Evolutionary conservation across 2,888 invertebrate species (phyloP).

Genomic region (Phalera bucephala): DNA sequence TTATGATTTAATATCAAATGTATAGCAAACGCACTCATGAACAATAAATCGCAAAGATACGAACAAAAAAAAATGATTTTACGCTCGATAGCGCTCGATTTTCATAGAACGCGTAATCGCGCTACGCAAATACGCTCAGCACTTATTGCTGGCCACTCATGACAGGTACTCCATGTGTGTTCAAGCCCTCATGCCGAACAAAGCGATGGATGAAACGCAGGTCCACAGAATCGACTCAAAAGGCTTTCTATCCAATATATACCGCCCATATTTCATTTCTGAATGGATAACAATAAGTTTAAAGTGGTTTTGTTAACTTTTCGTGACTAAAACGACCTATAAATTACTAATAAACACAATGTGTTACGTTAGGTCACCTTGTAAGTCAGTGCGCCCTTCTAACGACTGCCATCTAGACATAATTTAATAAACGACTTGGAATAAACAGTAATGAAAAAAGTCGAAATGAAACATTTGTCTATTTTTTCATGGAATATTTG

Average conservation of each 20-base stretch:
- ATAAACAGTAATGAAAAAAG: slow-evolving; percentile 23
- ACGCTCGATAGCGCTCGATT: slow-evolving; percentile 35
- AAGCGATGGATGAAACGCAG: slow-evolving; percentile 58
- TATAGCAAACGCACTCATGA: too few relatives aligned
- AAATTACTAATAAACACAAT: slow-evolving; percentile 15
- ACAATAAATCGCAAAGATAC: too few relatives aligned
- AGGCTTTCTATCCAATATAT: slow-evolving; percentile 28
- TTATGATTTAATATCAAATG: too few relatives aligned
- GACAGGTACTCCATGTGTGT: slow-evolving; percentile 68
- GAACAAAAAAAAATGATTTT: slow-evolving; percentile 34
- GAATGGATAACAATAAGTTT: background rate
- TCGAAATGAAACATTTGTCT: slow-evolving; percentile 8
- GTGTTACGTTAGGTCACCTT: slow-evolving; percentile 24
- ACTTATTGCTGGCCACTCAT: slow-evolving; percentile 70
- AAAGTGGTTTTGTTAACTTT: background rate
- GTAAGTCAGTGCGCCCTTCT: slow-evolving; percentile 8
- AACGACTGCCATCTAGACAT: slow-evolving; percentile 22
- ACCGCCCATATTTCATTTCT: slow-evolving; percentile 3
- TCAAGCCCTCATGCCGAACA: slow-evolving; percentile 64
- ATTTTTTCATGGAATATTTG: slow-evolving; percentile 15
- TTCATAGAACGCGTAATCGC: slow-evolving; percentile 65
- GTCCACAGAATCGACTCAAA: slow-evolving; percentile 44
- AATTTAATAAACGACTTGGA: slow-evolving; percentile 19
- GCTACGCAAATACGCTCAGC: slow-evolving; percentile 76
- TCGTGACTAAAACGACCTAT: slow-evolving; percentile 6